phyloP scores from a whole-genome alignment of 30 jellyfish, hydroid and myxozoan species.

The Hydractinia echinata region DNA sequence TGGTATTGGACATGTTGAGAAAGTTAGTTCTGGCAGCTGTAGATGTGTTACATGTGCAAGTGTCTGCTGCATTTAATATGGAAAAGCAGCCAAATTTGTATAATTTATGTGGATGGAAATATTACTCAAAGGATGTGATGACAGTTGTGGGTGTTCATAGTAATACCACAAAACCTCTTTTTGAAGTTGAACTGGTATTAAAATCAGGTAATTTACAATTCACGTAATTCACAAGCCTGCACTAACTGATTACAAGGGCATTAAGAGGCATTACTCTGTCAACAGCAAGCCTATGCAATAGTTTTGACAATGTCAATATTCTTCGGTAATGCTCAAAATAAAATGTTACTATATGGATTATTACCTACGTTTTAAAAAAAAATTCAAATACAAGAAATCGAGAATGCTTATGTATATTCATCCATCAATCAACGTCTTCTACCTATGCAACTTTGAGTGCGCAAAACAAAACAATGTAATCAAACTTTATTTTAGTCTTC shows the following conservation, averaged over 20 bases:
- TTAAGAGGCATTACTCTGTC: too few relatives aligned
- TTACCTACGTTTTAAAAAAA: too few relatives aligned
- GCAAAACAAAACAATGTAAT: too few relatives aligned
- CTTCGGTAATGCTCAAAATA: too few relatives aligned
- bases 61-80: constrained; percentile 40
- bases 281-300: too few relatives aligned
- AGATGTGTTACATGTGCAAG: constrained; percentile 32
- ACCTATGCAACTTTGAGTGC: too few relatives aligned
- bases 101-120: constrained; percentile 25
- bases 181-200: constrained; percentile 26
- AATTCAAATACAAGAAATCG: too few relatives aligned
- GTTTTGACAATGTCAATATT: too few relatives aligned
- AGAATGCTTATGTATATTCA: too few relatives aligned
- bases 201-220: not conserved
- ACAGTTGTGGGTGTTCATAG: not conserved
- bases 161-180: constrained; percentile 32
- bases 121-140: not conserved
- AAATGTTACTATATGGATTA: too few relatives aligned
- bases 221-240: not conserved
- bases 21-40: constrained; percentile 45
- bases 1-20: constrained; percentile 54
- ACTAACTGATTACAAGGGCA: not conserved
- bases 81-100: constrained; percentile 36
- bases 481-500: too few relatives aligned
- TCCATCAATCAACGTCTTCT: too few relatives aligned